Base-by-base conservation (phyloP, 2,888 invertebrate genomes). In the Vanessa cardui region DNA sequence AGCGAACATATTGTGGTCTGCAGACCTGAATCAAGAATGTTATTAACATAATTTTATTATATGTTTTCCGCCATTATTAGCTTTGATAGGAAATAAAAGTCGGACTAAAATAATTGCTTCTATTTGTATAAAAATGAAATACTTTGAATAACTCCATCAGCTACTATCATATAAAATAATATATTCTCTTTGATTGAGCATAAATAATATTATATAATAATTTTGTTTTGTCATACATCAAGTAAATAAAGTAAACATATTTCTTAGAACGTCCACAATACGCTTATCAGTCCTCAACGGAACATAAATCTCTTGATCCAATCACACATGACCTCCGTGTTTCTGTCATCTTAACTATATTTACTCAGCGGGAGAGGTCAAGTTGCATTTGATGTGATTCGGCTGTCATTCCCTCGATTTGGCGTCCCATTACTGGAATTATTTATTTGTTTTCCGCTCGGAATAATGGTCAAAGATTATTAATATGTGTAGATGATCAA, bases 381-480 rank as follows among this genome's bases (percentile, higher is more conserved):
- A 78, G 74, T 76, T 77, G 77, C 76, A 80, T 79, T 78, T 77
- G 82, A 78, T 74, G 73, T 75, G 74, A 77, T 78, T 63, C 62
- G 68, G 63, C 70, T 75, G 78, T 79, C 80, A 77, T 77, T 76
- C 74, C 77, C 77, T 75, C 79, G 77, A 83, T 82, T 80, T 77
- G 75, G 77, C 76, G 74, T 78, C 76, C 79, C 77, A 81, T 83
- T 83, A 79, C 79, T 72, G 67, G 80, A 81, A 81, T 83, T 79
- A 81, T 83, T 80, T 84, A 83, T 84, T 82, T 83, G 76, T 79
- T 81, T 80, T 80, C 73, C 74, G 71, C 72, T 76, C 68, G 71
- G 71, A 72, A 73, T 73, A 59, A 64, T 58, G n/a, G 63, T 9
- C 72, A 70, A 68, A 72, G 70, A 73, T 64, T 67, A 72, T 62